Evolutionary conservation across 2,113 vertebrate genomes (phyloP).

Genomic region (Gracilinanus agilis): DNA sequence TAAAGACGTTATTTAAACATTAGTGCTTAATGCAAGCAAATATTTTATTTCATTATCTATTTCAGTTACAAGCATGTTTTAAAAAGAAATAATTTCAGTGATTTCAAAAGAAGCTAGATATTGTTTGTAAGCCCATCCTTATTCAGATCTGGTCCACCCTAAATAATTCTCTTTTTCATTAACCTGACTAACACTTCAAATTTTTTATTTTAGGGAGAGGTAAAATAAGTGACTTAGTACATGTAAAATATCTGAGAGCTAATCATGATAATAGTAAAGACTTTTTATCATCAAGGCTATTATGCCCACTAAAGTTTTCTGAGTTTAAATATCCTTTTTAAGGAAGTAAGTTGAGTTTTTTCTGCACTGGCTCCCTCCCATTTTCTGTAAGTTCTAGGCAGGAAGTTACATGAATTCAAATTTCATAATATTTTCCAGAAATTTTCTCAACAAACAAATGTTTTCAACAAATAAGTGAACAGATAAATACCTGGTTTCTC

Average conservation of each 20-base stretch:
- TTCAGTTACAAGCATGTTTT: not conserved
- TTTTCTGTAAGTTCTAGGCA: not conserved
- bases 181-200: not conserved
- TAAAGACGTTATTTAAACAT: not conserved
- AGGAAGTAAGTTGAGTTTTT: not conserved
- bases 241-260: not conserved
- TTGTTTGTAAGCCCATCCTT: not conserved
- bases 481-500: not conserved
- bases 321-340: not conserved
- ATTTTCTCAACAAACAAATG: not conserved
- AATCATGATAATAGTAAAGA: not conserved
- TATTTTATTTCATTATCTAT: not conserved
- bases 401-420: not conserved
- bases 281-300: not conserved
- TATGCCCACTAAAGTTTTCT: not conserved
- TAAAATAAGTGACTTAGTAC: not conserved
- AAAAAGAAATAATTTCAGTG: not conserved
- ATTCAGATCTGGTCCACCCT: not conserved
- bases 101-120: not conserved
- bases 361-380: not conserved
- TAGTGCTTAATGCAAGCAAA: slow-evolving; percentile 3
- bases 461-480: not conserved
- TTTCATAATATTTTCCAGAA: not conserved
- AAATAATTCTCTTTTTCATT: not conserved
- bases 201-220: not conserved